Base-by-base conservation (phyloP, 2,888 invertebrate genomes). In the Pachydiplax longipennis region DNA sequence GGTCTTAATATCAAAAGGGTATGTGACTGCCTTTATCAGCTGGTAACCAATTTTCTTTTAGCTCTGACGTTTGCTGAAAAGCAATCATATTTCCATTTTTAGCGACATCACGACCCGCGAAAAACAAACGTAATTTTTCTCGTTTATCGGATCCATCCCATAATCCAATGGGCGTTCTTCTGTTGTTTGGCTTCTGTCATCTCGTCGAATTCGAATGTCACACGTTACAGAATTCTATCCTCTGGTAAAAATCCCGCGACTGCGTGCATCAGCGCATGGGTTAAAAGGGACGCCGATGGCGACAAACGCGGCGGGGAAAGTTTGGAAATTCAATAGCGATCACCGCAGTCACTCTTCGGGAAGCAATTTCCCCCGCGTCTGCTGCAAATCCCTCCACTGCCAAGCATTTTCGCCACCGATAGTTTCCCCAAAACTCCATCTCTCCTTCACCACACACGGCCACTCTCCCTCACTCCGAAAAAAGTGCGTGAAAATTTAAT, bases 401-500 rank as follows among this genome's bases (percentile, higher is more conserved):
- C 65, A n/a, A 6, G 15, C 73, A 73, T 73, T 73, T 31, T 73
- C 73, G 25, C 73, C 31, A 3, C 31, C 73, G 73, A 73, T 31
- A 13, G 13, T 31, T 25, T 25, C 73, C 53, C 18, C 48, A 44
- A 15, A 8, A 4, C 48, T 13, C 82, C n/a, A 25, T 6, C 35
- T n/a, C 35, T 3, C 6, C 83, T 12, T 48, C 25, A 31, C 18
- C 58, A 15, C 48, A 15, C 82, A 44, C 53, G 44, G n/a, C n/a
- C 58, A 22, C 25, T 58, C 83, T 22, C 37, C 3, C 81, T n/a
- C 3, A 6, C 22, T 35, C 53, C 53, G 10, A 25, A 73, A 73
- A 53, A 40, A 6, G 13, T 35, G 31, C 73, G 87, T 87, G 87
- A 87, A 87, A 87, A 87, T 87, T 87, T 87, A 87, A 87, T 87